Conservation (phyloP, 2,797 vertebrate genomes). For the Hozukius guyotensis region DNA sequence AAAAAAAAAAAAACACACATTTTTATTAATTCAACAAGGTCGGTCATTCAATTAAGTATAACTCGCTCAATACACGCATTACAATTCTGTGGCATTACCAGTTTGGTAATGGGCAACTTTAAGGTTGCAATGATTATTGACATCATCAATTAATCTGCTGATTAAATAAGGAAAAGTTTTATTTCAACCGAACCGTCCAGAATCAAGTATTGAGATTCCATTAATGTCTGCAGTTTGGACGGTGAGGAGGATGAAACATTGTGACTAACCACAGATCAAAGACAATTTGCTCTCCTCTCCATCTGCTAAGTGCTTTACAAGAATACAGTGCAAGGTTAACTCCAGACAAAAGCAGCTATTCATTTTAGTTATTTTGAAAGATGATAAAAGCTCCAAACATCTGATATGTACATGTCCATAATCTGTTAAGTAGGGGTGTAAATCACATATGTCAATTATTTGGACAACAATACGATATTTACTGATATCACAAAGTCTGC, state of each 20-base stretch:
- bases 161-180: not conserved
- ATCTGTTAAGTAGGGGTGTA: no score
- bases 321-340: not conserved
- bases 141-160: not conserved
- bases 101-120: not conserved
- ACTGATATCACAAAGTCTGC: no score
- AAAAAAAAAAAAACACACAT: not conserved
- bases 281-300: not conserved
- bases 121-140: not conserved
- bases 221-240: not conserved
- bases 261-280: not conserved
- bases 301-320: slow-evolving; percentile 3
- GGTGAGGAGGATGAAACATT: not conserved
- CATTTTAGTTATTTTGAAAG: no score
- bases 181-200: not conserved
- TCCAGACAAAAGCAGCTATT: not conserved
- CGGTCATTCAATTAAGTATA: not conserved
- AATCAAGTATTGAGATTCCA: not conserved
- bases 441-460: no score
- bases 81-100: not conserved
- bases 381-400: not conserved
- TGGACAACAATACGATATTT: no score
- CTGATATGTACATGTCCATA: not conserved
- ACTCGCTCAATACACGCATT: not conserved
- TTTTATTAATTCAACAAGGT: slow-evolving; percentile 7